Evolutionary conservation across 2,888 invertebrate genomes (phyloP).

Genomic region (Drosophila anomelani): DNA sequence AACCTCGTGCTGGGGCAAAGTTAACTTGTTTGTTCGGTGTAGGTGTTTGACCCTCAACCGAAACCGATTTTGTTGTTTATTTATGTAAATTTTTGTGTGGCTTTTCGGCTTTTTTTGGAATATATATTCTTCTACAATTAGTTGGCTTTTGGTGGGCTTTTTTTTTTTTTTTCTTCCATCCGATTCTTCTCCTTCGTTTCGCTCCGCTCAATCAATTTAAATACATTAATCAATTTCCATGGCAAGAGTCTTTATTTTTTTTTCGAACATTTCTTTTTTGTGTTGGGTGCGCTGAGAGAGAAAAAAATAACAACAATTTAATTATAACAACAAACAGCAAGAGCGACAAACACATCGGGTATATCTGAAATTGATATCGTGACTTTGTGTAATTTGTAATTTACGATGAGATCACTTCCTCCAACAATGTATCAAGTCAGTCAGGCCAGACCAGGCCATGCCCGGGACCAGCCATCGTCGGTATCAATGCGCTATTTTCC

Average conservation of each 20-base stretch:
- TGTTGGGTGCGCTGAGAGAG: constrained; percentile 40
- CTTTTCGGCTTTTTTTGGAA: constrained; percentile 22
- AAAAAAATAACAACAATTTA: constrained; percentile 70
- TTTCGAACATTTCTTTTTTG: constrained; percentile 41
- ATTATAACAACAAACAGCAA: constrained; percentile 76
- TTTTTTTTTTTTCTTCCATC: constrained; percentile 28
- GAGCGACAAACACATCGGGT: constrained; percentile 55
- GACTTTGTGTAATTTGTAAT: constrained; percentile 82
- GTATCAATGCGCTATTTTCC: constrained; percentile 53
- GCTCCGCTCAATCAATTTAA: constrained; percentile 60
- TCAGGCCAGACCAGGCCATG: constrained; percentile 26
- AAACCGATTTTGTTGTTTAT: constrained; percentile 44
- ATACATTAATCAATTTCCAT: constrained; percentile 77
- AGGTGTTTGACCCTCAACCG: constrained; percentile 74
- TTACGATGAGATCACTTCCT: constrained; percentile 82
- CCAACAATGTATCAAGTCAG: constrained; percentile 62
- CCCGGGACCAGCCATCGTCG: constrained; percentile 25
- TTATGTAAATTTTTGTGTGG: constrained; percentile 68
- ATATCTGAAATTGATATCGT: constrained; percentile 81
- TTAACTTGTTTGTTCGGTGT: constrained; percentile 51
- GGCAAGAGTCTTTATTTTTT: constrained; percentile 41
- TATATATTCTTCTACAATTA: constrained; percentile 64
- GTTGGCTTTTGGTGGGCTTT: constrained; percentile 32
- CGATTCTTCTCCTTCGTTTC: constrained; percentile 26
- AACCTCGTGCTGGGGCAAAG: constrained; percentile 56